A percentile compares a stretch with the other conserved stretches of the same genome.
Conservation (phyloP, 2,797 vertebrate species). For the Gymnodraco acuticeps region DNA sequence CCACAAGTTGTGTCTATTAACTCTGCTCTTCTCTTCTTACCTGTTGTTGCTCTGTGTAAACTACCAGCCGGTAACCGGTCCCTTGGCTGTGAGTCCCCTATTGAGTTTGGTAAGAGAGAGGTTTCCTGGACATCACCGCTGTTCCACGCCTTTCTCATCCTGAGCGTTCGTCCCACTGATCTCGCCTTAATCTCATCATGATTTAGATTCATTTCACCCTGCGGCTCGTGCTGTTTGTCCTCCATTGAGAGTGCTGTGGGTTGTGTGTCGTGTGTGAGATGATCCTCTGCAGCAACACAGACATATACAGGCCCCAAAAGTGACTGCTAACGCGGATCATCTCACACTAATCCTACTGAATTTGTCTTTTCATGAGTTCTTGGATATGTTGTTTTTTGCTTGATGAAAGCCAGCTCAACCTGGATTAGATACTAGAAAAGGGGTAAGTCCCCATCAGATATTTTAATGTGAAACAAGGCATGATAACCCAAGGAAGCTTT, state of each 20-base stretch:
- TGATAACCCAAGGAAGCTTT: conserved; percentile 5
- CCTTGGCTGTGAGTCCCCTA: conserved; percentile 85
- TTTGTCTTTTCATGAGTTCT: conserved; percentile 6
- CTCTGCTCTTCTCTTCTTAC: conserved; percentile 79
- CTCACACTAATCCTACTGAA: conserved; percentile 56
- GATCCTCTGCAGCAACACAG: conserved; percentile 24
- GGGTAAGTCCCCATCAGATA: neutral
- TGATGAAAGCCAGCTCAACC: conserved; percentile 18
- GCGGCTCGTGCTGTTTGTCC: conserved; percentile 29
- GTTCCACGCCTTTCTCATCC: conserved; percentile 49
- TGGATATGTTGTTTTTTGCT: conserved; percentile 21
- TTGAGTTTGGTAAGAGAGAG: conserved; percentile 87
- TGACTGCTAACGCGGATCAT: conserved; percentile 49
- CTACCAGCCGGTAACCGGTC: conserved; percentile 85
- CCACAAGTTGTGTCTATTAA: conserved; percentile 65
- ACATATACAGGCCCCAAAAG: conserved; percentile 11
- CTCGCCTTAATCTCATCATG: conserved; percentile 50
- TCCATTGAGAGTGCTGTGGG: conserved; percentile 62
- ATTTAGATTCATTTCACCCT: conserved; percentile 56
- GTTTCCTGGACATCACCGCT: conserved; percentile 61
- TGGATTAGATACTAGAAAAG: conserved; percentile 2
- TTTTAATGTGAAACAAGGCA: conserved; percentile 18
- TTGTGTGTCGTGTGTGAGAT: conserved; percentile 50
- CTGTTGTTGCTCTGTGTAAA: conserved; percentile 76
- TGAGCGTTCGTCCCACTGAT: conserved; percentile 58